A percentile compares a stretch with the other conserved stretches of the same genome.
These are phyloP conservation scores for Cichlasoma orientale DNA, from an alignment of 2,797 vertebrate species.

Conservation along the genomic window DNA sequence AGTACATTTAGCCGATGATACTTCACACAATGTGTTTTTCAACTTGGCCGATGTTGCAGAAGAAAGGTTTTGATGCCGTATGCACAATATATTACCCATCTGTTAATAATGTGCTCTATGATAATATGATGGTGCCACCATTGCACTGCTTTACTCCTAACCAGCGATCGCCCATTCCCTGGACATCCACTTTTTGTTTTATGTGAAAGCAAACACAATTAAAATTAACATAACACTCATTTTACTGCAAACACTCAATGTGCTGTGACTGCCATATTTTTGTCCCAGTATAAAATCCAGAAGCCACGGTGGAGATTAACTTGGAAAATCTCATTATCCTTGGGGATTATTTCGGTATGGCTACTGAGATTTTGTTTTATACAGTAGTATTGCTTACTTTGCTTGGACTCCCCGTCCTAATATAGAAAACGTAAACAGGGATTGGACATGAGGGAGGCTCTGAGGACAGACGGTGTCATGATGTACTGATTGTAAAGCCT, in stretches of 20 bases:
- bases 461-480: neutral
- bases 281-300: neutral
- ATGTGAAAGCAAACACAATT: neutral
- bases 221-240: slow-evolving; percentile 7
- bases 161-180: neutral
- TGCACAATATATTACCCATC: neutral
- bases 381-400: neutral
- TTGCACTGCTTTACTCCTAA: neutral
- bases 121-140: neutral
- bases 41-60: no score
- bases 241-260: slow-evolving; percentile 23
- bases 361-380: neutral
- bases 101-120: neutral
- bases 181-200: neutral
- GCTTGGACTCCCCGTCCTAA: neutral
- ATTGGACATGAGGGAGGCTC: neutral
- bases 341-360: neutral
- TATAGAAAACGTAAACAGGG: neutral
- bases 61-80: neutral
- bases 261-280: slow-evolving; percentile 19
- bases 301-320: neutral
- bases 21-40: no score
- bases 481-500: neutral
- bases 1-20: no score
- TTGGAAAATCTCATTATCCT: neutral